Base-by-base conservation (phyloP, 2,113 vertebrate genomes). In the Apistogramma diplotaenia region DNA sequence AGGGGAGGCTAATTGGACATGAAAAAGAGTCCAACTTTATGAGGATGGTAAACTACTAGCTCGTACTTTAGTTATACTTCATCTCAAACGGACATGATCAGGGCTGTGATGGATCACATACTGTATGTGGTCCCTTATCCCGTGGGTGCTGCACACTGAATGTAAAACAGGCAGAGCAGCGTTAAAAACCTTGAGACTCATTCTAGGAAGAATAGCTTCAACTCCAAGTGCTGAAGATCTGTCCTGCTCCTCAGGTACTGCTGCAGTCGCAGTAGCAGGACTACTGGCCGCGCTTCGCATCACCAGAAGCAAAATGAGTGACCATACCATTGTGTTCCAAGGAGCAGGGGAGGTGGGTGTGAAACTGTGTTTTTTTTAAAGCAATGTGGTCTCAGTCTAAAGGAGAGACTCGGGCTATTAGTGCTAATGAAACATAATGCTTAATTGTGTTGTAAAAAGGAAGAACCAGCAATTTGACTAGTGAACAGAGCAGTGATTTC, bases 261-360 rank as follows among this genome's bases (percentile, higher is more conserved):
- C 98, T 18, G 96, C 98, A 27, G 98, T 99, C 35, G 97, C 98
- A 4, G 97, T 99, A 49, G 98, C 98, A 12, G 98, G 98, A 70
- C 96, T 99, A 49, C 94, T 99, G 65, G 97, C 97, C 33, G 96
- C 97, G 77, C 95, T 99, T 33, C 96, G 96, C 60, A 94, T 99
- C 92, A 99, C 98, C 89, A 95, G 96, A 92, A 99, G 94, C 94
- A 98, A 94, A 89, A 95, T 99, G 87, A 95, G 94, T 6, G 96
- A 99, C 91, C 98, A 99, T 57, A 99, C 94, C 21, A 87, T 99
- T 9, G 87, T 99, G 51, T 99, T 99, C 92, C 98, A 99, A 93
- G 98, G 98, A 82, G 98, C 98, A 87, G 98, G 98, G 71, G 98
- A 99, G 96, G 98, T 99, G 90, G 12, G 87, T 85, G 2, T 15